A percentile compares a stretch with the other conserved stretches of the same genome.
Evolutionary conservation across 2,797 vertebrate genomes (phyloP).

Genomic region (Cirrhinus molitorella): DNA sequence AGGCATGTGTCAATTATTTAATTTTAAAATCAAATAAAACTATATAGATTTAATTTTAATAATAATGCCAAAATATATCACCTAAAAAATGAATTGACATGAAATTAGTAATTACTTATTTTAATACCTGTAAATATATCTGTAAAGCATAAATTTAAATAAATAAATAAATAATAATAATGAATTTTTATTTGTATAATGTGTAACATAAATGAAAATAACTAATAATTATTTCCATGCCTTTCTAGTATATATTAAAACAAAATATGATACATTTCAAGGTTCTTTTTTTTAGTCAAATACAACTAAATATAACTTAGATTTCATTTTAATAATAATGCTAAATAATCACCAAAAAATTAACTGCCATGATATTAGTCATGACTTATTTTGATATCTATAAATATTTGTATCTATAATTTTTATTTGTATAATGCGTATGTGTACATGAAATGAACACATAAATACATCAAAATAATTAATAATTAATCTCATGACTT

Average conservation of each 20-base stretch:
- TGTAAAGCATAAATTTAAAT: too few relatives aligned
- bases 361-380: neutral
- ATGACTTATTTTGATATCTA: neutral
- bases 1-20: too few relatives aligned
- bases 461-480: neutral
- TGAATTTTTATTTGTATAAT: too few relatives aligned
- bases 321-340: neutral
- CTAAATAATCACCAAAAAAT: too few relatives aligned
- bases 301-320: neutral
- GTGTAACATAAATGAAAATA: too few relatives aligned
- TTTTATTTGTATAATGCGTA: neutral
- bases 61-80: neutral
- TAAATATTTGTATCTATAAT: neutral
- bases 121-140: neutral
- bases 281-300: neutral
- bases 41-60: neutral
- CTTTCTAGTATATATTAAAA: too few relatives aligned
- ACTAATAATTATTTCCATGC: too few relatives aligned
- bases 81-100: neutral
- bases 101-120: neutral
- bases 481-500: neutral
- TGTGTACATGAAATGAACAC: neutral
- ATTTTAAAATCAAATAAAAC: neutral
- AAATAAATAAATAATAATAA: too few relatives aligned
- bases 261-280: neutral